phyloP scores from a whole-genome alignment of 2,888 invertebrate species.

The Rapana venosa region DNA sequence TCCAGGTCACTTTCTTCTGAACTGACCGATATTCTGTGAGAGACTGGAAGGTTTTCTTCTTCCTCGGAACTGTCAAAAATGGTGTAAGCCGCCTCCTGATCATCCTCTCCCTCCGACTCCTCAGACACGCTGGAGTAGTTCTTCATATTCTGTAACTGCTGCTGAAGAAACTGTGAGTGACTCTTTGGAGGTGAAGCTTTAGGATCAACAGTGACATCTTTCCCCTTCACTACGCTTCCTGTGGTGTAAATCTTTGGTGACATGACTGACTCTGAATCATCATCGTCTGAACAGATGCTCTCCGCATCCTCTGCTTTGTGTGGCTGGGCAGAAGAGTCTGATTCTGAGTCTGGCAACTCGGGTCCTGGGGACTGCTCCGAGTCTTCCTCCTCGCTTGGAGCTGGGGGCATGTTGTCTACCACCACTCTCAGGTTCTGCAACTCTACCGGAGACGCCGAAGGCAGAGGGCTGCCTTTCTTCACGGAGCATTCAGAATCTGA shows the following conservation, averaged over 20 bases:
- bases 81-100: no score
- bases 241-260: not conserved
- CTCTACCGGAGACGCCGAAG: not conserved
- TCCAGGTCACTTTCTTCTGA: not conserved
- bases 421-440: slow-evolving; percentile 15
- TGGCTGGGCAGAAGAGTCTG: not conserved
- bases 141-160: not conserved
- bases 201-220: not conserved
- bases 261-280: not conserved
- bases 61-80: not conserved
- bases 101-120: not conserved
- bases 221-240: not conserved
- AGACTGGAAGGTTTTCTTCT: not conserved
- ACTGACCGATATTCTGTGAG: not conserved
- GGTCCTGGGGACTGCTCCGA: not conserved
- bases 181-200: not conserved
- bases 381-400: not conserved
- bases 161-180: not conserved
- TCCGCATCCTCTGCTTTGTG: not conserved
- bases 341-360: not conserved
- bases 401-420: slow-evolving; percentile 1
- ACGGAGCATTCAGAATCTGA: not conserved
- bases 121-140: not conserved
- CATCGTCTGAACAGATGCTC: not conserved
- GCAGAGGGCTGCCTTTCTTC: not conserved